phyloP scores from a whole-genome alignment of 2,113 vertebrate species.

The Zootoca vivipara region DNA sequence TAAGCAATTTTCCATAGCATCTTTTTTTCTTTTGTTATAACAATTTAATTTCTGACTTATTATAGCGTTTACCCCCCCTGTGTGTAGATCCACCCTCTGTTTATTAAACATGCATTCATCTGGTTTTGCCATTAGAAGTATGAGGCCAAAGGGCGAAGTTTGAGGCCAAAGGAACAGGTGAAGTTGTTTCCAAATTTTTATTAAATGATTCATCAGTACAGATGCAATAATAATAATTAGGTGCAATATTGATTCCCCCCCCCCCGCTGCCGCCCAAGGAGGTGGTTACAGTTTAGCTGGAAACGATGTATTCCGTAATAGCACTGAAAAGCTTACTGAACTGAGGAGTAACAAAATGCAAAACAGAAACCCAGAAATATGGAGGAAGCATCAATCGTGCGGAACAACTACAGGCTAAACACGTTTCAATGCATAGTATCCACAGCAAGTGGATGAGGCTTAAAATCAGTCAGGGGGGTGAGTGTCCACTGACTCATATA shows the following conservation, averaged over 20 bases:
- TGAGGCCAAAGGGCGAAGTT: not conserved
- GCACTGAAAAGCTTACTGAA: not conserved
- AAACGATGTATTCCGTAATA: not conserved
- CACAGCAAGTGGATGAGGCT: not conserved
- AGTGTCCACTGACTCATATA: too few species aligned
- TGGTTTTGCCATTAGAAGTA: not conserved
- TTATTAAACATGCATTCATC: not conserved
- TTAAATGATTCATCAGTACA: not conserved
- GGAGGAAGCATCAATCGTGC: not conserved
- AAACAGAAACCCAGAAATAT: not conserved
- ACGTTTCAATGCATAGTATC: not conserved
- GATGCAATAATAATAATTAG: not conserved
- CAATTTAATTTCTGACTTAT: too few species aligned
- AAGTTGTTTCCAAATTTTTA: not conserved
- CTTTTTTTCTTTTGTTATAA: too few species aligned
- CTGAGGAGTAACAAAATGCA: not conserved
- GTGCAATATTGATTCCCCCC: too few species aligned
- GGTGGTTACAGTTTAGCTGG: not conserved
- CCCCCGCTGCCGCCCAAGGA: too few species aligned
- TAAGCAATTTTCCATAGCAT: too few species aligned
- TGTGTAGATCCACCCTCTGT: not conserved
- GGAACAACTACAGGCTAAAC: not conserved
- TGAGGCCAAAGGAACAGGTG: not conserved
- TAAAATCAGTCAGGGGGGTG: not conserved
- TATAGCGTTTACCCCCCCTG: accelerated